Evolutionary conservation across 2,797 vertebrate genomes (phyloP).

Genomic region (Diplodus puntazzo): DNA sequence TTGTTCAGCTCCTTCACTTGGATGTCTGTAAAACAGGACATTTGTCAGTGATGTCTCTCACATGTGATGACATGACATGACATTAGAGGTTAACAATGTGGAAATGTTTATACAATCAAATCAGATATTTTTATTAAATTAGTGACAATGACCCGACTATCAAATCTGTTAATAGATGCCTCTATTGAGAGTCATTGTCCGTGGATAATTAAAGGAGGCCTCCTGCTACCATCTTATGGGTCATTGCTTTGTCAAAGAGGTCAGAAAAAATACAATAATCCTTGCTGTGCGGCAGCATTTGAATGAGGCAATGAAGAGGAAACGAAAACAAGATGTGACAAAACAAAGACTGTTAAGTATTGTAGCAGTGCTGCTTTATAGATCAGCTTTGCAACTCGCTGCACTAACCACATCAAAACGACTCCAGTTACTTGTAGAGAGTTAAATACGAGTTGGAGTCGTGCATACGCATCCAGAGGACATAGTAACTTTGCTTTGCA

Average conservation of each 20-base stretch:
- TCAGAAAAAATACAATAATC: conserved; percentile 23
- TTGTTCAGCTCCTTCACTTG: conserved; percentile 96
- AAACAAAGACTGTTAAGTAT: conserved; percentile 1
- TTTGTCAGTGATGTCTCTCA: not conserved
- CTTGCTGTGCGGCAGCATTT: conserved; percentile 3
- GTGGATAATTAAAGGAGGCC: conserved; percentile 17
- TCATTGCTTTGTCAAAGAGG: conserved; percentile 38
- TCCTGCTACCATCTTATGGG: conserved; percentile 2
- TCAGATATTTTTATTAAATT: not conserved
- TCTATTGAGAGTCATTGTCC: not conserved
- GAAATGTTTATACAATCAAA: not conserved
- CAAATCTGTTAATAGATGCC: not conserved
- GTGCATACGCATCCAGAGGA: not conserved
- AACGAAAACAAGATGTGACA: conserved; percentile 24
- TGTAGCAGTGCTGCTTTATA: not conserved
- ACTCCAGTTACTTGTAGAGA: not conserved
- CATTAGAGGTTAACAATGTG: too few species aligned
- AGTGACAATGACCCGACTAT: not conserved
- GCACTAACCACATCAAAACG: conserved; percentile 14
- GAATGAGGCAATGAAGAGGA: not conserved
- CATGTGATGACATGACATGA: too few species aligned
- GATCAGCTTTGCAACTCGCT: conserved; percentile 5
- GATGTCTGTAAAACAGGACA: conserved; percentile 84
- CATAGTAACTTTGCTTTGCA: conserved; percentile 3
- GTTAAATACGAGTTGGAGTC: not conserved